Percentiles rank a stretch among this genome's conserved stretches.
Conservation (phyloP, 1,140 invertebrate species). For the Yoshiicerus persimilis region DNA sequence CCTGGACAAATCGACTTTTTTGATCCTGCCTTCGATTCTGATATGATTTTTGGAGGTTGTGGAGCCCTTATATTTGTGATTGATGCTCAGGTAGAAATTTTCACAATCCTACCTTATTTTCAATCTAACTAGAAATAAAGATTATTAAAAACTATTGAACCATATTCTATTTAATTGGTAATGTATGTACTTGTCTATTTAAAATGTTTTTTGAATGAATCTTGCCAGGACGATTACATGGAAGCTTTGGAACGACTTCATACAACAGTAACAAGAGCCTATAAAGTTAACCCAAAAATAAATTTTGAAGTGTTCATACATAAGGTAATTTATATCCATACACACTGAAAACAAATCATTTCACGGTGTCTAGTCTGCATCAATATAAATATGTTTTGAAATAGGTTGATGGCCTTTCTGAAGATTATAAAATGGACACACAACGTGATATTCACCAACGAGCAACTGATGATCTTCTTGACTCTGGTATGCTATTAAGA, state of each 20-base stretch:
- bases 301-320: constrained; percentile 99
- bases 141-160: too few relatives aligned
- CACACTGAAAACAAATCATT: background rate
- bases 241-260: constrained; percentile 92
- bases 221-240: constrained; percentile 84
- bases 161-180: too few relatives aligned
- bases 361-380: too few relatives aligned
- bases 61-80: constrained; percentile 98
- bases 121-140: too few relatives aligned
- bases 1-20: constrained; percentile 98
- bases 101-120: too few relatives aligned
- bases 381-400: background rate
- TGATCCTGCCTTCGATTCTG: constrained; percentile 92
- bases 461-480: constrained; percentile 90
- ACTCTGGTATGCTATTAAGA: too few relatives aligned
- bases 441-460: constrained; percentile 97
- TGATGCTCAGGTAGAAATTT: constrained; percentile 91
- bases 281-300: constrained; percentile 93
- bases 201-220: background rate
- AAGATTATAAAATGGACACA: constrained; percentile 98
- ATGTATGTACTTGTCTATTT: background rate
- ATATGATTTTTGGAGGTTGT: constrained; percentile 91
- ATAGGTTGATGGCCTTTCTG: constrained; percentile 90
- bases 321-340: constrained; percentile 65
- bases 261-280: constrained; percentile 89